Percentiles rank a stretch among this genome's conserved stretches.
phyloP scores from a whole-genome alignment of 2,888 invertebrate species.

The Dichetophora obliterata region DNA sequence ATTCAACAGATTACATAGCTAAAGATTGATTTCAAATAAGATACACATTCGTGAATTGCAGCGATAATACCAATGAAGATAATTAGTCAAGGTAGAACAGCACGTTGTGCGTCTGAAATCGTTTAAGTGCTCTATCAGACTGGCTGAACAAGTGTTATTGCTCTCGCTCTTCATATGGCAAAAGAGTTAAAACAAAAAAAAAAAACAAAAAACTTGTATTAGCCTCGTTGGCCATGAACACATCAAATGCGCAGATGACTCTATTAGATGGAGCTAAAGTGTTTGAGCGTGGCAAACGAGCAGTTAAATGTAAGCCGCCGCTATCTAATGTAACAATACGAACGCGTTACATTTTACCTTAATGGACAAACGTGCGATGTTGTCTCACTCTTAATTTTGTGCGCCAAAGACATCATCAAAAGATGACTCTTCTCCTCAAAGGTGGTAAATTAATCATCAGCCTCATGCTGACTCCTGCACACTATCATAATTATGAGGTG shows the following conservation, averaged over 20 bases:
- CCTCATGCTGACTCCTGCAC: constrained; percentile 61
- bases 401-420: background rate
- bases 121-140: background rate
- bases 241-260: background rate
- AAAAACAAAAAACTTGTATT: background rate
- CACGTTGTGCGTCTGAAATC: background rate
- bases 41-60: background rate
- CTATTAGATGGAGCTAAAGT: constrained; percentile 4
- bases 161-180: background rate
- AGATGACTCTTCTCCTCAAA: background rate
- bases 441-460: constrained; percentile 40
- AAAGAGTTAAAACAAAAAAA: background rate
- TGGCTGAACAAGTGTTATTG: background rate
- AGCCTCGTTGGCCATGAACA: background rate
- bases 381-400: constrained; percentile 14
- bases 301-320: background rate
- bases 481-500: constrained; percentile 66
- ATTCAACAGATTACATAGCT: background rate
- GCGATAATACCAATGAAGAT: constrained; percentile 1
- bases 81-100: background rate
- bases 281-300: background rate
- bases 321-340: background rate
- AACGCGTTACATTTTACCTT: constrained; percentile 5
- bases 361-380: constrained; percentile 15
- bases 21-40: constrained; percentile 11